These are phyloP conservation scores for Aphelenchoides besseyi DNA, from an alignment of 1,140 invertebrate species.

Conservation along the genomic window DNA sequence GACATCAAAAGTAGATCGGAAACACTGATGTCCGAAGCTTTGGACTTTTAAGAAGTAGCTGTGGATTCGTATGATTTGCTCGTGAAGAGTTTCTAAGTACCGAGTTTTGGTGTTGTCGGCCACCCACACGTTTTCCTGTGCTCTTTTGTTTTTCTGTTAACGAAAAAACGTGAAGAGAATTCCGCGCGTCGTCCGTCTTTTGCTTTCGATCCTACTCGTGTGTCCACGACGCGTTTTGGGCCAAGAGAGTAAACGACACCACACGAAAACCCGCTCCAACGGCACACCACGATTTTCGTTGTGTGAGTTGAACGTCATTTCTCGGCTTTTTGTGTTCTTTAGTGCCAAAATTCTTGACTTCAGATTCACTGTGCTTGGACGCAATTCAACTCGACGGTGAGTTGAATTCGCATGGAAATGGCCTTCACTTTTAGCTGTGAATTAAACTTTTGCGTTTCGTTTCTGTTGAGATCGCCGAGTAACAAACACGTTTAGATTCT, in stretches of 20 bases:
- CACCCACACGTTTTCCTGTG: background rate
- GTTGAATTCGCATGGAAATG: no score
- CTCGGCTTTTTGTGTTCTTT: background rate
- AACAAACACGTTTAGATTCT: background rate
- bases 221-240: background rate
- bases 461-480: background rate
- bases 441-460: background rate
- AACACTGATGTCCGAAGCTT: background rate
- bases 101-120: background rate
- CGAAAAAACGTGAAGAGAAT: background rate
- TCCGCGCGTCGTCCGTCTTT: background rate
- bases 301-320: background rate
- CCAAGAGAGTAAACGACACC: background rate
- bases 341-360: background rate
- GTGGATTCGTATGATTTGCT: background rate
- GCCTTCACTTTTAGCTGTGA: no score
- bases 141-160: background rate
- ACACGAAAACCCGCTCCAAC: background rate
- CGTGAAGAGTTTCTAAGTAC: background rate
- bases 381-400: no score
- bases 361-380: background rate
- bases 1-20: background rate
- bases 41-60: background rate
- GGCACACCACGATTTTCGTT: background rate
- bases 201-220: background rate